Base-by-base conservation (phyloP, 1,140 invertebrate species). In the Bombus sibiricus region DNA sequence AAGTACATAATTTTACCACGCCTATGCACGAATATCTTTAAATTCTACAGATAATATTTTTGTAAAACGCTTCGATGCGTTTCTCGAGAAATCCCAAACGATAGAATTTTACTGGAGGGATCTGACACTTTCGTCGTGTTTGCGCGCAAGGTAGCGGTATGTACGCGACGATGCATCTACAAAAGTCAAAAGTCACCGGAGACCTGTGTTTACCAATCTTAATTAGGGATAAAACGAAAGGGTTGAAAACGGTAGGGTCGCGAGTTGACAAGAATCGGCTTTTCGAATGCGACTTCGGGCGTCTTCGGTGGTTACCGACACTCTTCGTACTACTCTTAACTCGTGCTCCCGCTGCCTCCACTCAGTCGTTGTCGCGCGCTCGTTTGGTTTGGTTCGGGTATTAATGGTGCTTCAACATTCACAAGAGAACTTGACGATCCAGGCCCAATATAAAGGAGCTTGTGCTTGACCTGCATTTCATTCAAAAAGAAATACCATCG, bases 301-400 rank as follows among this genome's bases (percentile, higher is more conserved):
- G 72, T 66, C 83, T 90, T 90, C 90, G 88, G 90, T 37, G 68
- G 72, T 86, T 25, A 47, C 34, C 90, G 90, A 84, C 86, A 15
- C 81, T 66, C 78, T 90, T 87, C 87, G 89, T 80, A 76, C 53
- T n/a, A 69, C 57, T 89, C 90, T 87, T 86, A 83, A 86, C 85
- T 91, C 74, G 83, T 83, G 83, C 83, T 84, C 75, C 59, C 62
- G 72, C 71, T 74, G 82, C 37, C 80, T 73, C 83, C 53, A 87
- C 75, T 91, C 86, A 91, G 91, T 91, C 90, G 90, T 87, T 73
- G 81, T 85, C 85, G 88, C 90, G 91, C 91, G 86, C 76, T 88
- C 77, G 83, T 90, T 82, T 86, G 25, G 80, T 84, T 81, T 69
- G 57, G 53, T 34, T 88, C 79, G 76, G n/a, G 62, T 74, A 81